Conservation (phyloP, 2,113 vertebrate genomes). For the Paraplagusia blochii region DNA sequence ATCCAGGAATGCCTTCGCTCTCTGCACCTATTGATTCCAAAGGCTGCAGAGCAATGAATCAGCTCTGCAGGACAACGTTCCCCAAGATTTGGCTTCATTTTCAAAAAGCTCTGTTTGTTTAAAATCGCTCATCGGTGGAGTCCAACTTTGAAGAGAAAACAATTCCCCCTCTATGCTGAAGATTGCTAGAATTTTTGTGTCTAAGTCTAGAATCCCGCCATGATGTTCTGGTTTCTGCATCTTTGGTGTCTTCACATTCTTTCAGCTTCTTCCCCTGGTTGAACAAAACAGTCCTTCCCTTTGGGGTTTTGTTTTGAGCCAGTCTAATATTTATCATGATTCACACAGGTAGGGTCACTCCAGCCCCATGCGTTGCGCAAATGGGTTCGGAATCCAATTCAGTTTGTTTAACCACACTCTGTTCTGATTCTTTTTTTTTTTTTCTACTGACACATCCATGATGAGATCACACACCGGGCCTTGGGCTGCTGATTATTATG, state of each 20-base stretch:
- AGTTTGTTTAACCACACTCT: conserved; percentile 46
- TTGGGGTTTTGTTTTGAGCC: conserved; percentile 41
- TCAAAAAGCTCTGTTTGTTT: conserved; percentile 59
- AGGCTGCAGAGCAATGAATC: conserved; percentile 42
- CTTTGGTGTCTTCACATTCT: conserved; percentile 9
- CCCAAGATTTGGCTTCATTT: conserved; percentile 54
- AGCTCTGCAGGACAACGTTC: conserved; percentile 60
- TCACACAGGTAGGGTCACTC: conserved; percentile 42
- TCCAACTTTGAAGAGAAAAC: conserved; percentile 22
- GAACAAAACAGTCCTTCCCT: conserved; percentile 30
- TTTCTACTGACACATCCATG: conserved; percentile 48
- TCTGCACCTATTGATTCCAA: conserved; percentile 54
- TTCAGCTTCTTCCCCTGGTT: conserved; percentile 19
- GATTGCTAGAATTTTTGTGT: conserved; percentile 15
- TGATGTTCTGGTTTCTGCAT: conserved; percentile 14
- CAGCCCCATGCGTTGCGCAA: conserved; percentile 31
- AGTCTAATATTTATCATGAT: conserved; percentile 49
- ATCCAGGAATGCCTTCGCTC: conserved; percentile 40
- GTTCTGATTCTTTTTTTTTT: conserved; percentile 59
- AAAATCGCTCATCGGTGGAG: conserved; percentile 41
- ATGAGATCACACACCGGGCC: conserved; percentile 64
- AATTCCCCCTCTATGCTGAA: conserved; percentile 18
- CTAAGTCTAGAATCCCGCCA: conserved; percentile 22
- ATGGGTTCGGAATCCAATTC: conserved; percentile 13
- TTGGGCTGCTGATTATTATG: conserved; percentile 67